phyloP scores from a whole-genome alignment of 2,797 vertebrate genomes.

The Cephalopachus bancanus region DNA sequence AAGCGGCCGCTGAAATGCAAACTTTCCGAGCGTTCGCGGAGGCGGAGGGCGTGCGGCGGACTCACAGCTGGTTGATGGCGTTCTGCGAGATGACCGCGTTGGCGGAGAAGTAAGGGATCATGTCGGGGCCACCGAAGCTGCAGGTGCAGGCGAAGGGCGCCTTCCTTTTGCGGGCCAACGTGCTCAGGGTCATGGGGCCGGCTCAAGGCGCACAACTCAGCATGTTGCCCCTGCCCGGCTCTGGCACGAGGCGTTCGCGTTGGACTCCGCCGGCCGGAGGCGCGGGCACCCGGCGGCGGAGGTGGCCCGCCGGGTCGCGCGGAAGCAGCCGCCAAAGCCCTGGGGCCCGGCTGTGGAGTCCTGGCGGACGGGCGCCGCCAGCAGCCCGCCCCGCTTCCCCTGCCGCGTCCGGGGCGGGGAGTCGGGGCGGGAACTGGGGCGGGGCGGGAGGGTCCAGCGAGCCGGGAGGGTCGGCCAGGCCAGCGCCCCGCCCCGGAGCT shows the following conservation, averaged over 20 bases:
- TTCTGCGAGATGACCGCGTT: constrained; percentile 95
- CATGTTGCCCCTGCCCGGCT: not conserved
- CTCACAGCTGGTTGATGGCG: constrained; percentile 97
- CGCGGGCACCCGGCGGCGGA: not conserved
- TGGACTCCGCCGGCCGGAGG: not conserved
- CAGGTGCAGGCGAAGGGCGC: constrained; percentile 91
- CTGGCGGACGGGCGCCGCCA: not conserved
- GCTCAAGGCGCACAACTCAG: constrained; percentile 2
- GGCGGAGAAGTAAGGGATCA: constrained; percentile 95
- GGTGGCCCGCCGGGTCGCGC: not conserved
- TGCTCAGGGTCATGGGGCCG: constrained; percentile 91
- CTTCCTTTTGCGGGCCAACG: constrained; percentile 87
- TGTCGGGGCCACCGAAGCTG: constrained; percentile 92
- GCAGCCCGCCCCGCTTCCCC: constrained; percentile 25
- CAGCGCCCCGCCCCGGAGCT: constrained; percentile 69
- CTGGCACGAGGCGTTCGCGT: not conserved
- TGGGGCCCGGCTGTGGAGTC: constrained; percentile 44
- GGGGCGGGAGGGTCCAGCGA: not conserved
- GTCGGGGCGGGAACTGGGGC: constrained; percentile 65
- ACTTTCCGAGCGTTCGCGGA: constrained; percentile 66
- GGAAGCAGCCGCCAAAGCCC: constrained; percentile 59
- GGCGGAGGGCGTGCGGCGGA: constrained; percentile 85
- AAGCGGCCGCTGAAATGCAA: constrained; percentile 50
- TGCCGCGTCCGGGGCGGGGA: constrained; percentile 76
- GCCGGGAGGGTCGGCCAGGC: constrained; percentile 8